Conservation (phyloP, 1,140 invertebrate species). For the Panagrolaimus sp. region DNA sequence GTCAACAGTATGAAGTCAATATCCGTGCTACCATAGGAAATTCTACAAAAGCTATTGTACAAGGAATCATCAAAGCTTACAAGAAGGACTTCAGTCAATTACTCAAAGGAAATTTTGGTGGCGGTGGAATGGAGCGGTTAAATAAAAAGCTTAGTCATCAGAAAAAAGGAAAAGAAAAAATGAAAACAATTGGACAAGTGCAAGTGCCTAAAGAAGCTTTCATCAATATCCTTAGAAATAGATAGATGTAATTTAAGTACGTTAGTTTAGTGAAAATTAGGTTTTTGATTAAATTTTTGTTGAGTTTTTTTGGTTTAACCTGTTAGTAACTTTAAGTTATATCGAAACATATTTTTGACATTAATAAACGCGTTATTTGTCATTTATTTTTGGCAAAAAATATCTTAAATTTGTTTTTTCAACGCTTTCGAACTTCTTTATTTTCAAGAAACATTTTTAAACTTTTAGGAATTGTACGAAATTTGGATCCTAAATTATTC, state of each 20-base stretch:
- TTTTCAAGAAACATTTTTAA: too few species aligned
- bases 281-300: too few species aligned
- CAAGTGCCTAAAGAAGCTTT: slow-evolving; percentile 84
- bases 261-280: too few species aligned
- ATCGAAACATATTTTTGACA: too few species aligned
- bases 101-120: slow-evolving; percentile 51
- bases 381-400: too few species aligned
- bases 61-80: slow-evolving; percentile 79
- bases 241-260: not conserved
- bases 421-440: too few species aligned
- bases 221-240: slow-evolving; percentile 61
- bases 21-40: slow-evolving; percentile 73
- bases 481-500: too few species aligned
- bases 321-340: too few species aligned
- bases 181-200: slow-evolving; percentile 83
- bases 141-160: slow-evolving; percentile 83
- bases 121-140: slow-evolving; percentile 79
- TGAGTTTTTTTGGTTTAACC: too few species aligned
- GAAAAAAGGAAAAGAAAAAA: slow-evolving; percentile 82
- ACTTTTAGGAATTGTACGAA: too few species aligned
- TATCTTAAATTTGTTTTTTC: too few species aligned
- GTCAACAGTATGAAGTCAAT: slow-evolving; percentile 76
- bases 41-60: slow-evolving; percentile 73
- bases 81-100: slow-evolving; percentile 71
- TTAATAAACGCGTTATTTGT: too few species aligned